A percentile compares a stretch with the other conserved stretches of the same genome.
phyloP scores from a whole-genome alignment of 1,140 invertebrate genomes.

The Caenorhabditis latens region DNA sequence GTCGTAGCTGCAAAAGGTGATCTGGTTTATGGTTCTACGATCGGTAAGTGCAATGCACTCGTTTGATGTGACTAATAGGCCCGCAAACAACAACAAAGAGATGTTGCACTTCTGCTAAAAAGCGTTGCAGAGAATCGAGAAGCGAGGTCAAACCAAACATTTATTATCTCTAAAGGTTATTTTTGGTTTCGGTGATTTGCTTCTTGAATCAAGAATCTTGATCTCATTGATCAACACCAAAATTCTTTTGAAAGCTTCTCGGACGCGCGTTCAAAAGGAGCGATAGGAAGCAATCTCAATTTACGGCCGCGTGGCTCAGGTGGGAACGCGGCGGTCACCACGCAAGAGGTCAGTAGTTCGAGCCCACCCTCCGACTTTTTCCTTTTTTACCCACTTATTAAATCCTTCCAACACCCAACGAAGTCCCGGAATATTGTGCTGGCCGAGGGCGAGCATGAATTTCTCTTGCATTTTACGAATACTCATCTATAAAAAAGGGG shows the following conservation, averaged over 20 bases:
- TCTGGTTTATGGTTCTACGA: slow-evolving; percentile 20
- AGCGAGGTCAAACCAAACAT: slow-evolving; percentile 38
- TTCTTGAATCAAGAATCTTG: background rate
- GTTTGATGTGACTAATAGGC: background rate
- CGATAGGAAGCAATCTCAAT: too few species aligned
- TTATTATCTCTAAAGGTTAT: background rate
- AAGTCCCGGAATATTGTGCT: slow-evolving; percentile 70
- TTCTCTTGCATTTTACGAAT: slow-evolving; percentile 53
- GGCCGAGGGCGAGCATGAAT: slow-evolving; percentile 56
- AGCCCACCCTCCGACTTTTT: background rate
- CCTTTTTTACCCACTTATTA: slow-evolving; percentile 55
- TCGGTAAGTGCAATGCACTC: slow-evolving; percentile 10
- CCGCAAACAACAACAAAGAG: slow-evolving; percentile 26
- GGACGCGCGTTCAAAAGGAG: too few species aligned
- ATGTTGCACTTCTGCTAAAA: slow-evolving; percentile 24
- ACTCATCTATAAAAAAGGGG: background rate
- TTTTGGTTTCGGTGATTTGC: background rate
- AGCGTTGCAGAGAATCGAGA: slow-evolving; percentile 48
- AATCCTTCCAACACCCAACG: slow-evolving; percentile 71
- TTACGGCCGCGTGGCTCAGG: too few species aligned
- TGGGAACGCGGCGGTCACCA: too few species aligned
- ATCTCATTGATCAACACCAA: background rate
- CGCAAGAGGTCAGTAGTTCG: too few species aligned
- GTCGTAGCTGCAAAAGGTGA: slow-evolving; percentile 80
- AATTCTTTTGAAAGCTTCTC: too few species aligned